Conservation (phyloP, 2,797 vertebrate genomes). For the Sylvilagus floridanus region DNA sequence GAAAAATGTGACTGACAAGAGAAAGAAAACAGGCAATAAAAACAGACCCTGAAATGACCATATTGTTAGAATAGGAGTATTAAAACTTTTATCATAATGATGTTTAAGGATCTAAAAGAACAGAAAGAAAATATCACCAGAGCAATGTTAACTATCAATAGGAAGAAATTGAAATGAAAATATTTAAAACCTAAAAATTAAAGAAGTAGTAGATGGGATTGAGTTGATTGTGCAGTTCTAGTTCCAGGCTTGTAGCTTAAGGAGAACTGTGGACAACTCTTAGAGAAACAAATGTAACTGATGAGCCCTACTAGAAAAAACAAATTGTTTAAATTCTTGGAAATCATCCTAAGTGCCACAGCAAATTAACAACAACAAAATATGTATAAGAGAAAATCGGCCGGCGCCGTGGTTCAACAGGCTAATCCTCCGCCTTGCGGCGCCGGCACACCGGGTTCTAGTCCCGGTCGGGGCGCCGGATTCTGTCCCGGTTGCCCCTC, state of each 20-base stretch:
- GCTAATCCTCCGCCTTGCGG: too few species aligned
- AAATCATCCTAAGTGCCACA: not conserved
- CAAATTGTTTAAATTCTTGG: not conserved
- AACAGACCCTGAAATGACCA: not conserved
- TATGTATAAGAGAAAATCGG: not conserved
- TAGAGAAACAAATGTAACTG: not conserved
- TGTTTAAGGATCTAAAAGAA: constrained; percentile 16
- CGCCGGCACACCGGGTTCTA: too few species aligned
- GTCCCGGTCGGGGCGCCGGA: too few species aligned
- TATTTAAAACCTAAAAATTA: not conserved
- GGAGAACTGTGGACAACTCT: not conserved
- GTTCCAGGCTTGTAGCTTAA: not conserved
- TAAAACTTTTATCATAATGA: not conserved
- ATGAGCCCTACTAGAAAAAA: not conserved
- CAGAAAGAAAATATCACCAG: not conserved
- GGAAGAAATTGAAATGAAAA: not conserved
- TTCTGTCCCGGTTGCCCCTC: too few species aligned
- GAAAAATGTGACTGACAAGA: not conserved
- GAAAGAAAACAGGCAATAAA: not conserved
- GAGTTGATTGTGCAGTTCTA: not conserved
- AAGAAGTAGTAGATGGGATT: not conserved
- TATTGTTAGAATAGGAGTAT: not conserved
- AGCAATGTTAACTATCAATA: not conserved
- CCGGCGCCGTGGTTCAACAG: too few species aligned
- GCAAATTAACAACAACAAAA: not conserved